Evolutionary conservation across 2,797 vertebrate species (phyloP), one percentile per base, ranked within the genome.

Genomic region (Semaprochilodus insignis): DNA sequence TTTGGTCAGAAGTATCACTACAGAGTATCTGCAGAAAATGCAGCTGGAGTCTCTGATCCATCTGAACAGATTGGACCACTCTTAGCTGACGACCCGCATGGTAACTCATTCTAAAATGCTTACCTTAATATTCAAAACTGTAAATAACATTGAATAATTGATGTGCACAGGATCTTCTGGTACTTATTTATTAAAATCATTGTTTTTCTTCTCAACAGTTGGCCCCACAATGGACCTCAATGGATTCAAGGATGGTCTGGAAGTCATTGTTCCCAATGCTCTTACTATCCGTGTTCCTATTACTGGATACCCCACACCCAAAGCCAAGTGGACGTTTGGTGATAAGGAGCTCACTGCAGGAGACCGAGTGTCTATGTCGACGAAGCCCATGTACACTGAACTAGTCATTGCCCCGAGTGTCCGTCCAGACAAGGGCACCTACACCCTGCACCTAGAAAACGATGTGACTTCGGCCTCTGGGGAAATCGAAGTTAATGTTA

Each of bases 401-500:
- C 94, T 99, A 63, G 67, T 95, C 7, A 93, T 99, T 77, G 92
- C 90, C 11, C 98, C 98, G 2, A 99, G 98, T 83, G 95, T 98
- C 83, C 96, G 97, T 13, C 95, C 97, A n/a, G 98, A 99, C 91
- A 97, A 97, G 86, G 98, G 97, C 90, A 92, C 93, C 74, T 99
- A 99, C 89, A 95, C 90, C 4, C 91, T 99, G 81, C 94, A 92
- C 3, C 91, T 99, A 89, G 94, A 97, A 95, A 99, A 99, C 23
- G 95, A 95, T 1, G 93, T 97, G 80, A 93, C 94, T 25, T 94
- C 96, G 6, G 92, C 97, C 87, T 95, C 97, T 59, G 98, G 98
- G 87, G 97, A 99, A 91, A 98, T 99, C 67, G 83, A 97, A 36
- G 98, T 99, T 87, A 99, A 97, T 66, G 98, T 99, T 75, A 99